Conservation (phyloP, 2,797 vertebrate species). For the Geotrypetes seraphini region DNA sequence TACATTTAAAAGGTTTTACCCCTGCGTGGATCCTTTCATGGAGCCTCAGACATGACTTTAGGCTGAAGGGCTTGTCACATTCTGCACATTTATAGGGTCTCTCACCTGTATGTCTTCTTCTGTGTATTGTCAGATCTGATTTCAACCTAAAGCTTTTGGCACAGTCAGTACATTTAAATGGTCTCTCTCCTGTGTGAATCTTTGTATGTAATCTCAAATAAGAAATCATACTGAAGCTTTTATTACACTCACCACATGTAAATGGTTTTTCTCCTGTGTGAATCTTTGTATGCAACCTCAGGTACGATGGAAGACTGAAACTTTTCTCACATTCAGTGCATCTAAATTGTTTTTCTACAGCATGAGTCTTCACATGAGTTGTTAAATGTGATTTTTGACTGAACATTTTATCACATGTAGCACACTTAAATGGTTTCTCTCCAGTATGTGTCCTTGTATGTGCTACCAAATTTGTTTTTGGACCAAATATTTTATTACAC, state of each 20-base stretch:
- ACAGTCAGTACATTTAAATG: constrained; percentile 7
- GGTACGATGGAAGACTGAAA: constrained; percentile 23
- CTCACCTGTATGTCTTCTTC: constrained; percentile 58
- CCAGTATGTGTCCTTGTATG: constrained; percentile 26
- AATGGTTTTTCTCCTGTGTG: constrained; percentile 26
- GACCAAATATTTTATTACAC: constrained; percentile 22
- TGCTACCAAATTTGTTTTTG: background rate
- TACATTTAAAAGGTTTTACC: constrained; percentile 5
- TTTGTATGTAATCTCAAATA: constrained; percentile 38
- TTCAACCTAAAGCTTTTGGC: constrained; percentile 9
- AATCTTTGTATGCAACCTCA: constrained; percentile 37
- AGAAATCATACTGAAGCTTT: constrained; percentile 34
- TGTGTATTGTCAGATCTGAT: constrained; percentile 12
- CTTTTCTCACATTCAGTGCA: constrained; percentile 36
- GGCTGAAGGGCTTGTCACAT: constrained; percentile 38
- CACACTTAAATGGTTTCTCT: constrained; percentile 25
- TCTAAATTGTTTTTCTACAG: constrained; percentile 25
- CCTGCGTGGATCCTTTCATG: constrained; percentile 30
- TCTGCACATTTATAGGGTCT: constrained; percentile 55
- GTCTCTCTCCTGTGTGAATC: constrained; percentile 22
- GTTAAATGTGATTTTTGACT: constrained; percentile 38
- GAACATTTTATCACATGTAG: constrained; percentile 25
- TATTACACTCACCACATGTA: constrained; percentile 37
- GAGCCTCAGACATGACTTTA: constrained; percentile 33
- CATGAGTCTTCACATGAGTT: constrained; percentile 39